A percentile compares a stretch with the other conserved stretches of the same genome.
Conservation (phyloP, 2,113 vertebrate genomes). For the Daboia siamensis region DNA sequence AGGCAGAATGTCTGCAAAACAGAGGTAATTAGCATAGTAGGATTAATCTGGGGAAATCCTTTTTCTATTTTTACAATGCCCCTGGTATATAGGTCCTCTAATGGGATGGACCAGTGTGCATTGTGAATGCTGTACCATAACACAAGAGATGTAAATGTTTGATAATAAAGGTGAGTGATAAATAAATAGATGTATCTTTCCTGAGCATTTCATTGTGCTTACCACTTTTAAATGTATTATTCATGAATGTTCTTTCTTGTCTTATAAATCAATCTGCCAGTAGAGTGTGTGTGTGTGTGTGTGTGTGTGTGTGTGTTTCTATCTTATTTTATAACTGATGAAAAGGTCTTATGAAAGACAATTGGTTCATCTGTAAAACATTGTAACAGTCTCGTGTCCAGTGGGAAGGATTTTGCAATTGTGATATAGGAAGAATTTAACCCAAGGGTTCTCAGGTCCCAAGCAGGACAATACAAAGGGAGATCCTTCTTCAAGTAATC, state of each 20-base stretch:
- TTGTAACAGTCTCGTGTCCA: neutral
- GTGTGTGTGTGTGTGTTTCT: neutral
- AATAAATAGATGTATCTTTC: neutral
- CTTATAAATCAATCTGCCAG: neutral
- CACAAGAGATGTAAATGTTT: neutral
- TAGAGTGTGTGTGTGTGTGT: neutral
- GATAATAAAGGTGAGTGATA: neutral
- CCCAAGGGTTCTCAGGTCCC: neutral
- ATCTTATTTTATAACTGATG: neutral
- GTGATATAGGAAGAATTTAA: neutral
- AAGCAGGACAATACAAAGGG: neutral
- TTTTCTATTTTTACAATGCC: neutral
- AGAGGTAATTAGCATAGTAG: conserved; percentile 63
- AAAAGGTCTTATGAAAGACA: neutral
- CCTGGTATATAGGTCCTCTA: neutral
- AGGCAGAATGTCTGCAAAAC: conserved; percentile 21
- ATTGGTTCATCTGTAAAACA: neutral
- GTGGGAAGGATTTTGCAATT: neutral
- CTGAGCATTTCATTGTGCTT: neutral
- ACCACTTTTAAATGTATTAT: neutral
- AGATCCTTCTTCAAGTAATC: neutral
- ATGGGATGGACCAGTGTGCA: neutral
- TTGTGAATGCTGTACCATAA: neutral
- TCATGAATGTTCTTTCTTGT: neutral
- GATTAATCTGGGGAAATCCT: neutral